Evolutionary conservation across 2,113 vertebrate genomes (phyloP), one percentile per base, ranked within the genome.

Genomic region (Mobula hypostoma): DNA sequence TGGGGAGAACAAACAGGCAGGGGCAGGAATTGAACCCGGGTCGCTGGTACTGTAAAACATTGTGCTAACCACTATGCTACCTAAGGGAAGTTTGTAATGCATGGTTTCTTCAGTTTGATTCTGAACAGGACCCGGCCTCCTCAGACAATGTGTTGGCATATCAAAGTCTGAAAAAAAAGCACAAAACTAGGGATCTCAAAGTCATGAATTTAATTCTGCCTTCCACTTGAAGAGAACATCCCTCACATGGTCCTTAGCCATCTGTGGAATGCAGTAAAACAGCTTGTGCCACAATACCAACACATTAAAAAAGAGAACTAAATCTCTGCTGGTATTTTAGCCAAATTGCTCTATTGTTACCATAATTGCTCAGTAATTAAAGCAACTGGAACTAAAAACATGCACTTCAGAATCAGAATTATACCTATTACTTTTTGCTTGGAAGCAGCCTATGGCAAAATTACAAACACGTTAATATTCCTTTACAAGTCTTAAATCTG

Each of bases 101-200:
- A 88, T 88, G 56, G 61, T n/a, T 88, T n/a, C 83, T 88, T 88
- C 56, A 88, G 83, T 63, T n/a, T 63, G 83, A n/a, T 88, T 88
- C 24, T n/a, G 3, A n/a, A 63, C 3, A 27, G 21, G 56, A 88
- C 24, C 1, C 14, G 27, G 83, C 61, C 61, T 27, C n/a, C 83
- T 61, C 83, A 88, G 56, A n/a, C 29, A 9, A n/a, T 63, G 27
- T 63, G 58, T 63, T 56, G n/a, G 83, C n/a, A 29, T 63, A 24
- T 88, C 56, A 63, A 27, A 27, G 12, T n/a, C 56, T 88, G 83
- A 63, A 11, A 88, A 11, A 88, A 88, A 48, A 48, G 1, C 83
- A 87, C 83, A 88, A 88, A 24, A 29, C 56, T 56, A 9, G 7
- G 58, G 61, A 14, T n/a, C 14, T 61, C 61, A n/a, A n/a, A 83